Base-by-base conservation (phyloP, 1,140 invertebrate species). In the Ceratosolen solmsi region DNA sequence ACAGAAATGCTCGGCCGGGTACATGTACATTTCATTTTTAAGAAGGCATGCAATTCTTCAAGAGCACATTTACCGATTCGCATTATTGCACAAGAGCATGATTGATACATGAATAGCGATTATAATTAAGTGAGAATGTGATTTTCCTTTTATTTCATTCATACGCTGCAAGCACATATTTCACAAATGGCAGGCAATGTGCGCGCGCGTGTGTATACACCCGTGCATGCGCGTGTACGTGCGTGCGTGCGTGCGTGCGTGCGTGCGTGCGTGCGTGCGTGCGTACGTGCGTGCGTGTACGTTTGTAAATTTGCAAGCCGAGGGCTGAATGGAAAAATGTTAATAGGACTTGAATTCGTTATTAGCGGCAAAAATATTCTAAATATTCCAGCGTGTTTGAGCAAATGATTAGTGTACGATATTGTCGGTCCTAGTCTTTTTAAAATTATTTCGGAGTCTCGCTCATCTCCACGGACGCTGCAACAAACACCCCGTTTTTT, bases 401-500 rank as follows among this genome's bases (percentile, higher is more conserved):
- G n/a, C n/a, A n/a, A n/a, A 46, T 46, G 41, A 46, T 46, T 46
- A 46, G 41, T 13, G 41, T 7, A 46, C 41, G 13, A 46, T 13
- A 46, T 46, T 46, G 41, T 33, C 13, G 17, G 7, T 17, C 9
- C 9, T 0, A 20, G 36, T 20, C 56, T 77, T 22, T 46, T 77
- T 51, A 46, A 77, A 63, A 77, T 77, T 77, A n/a, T 58, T 30
- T 49, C 60, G 30, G 15, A 54, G 30, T 13, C n/a, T 77, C 60
- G 46, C 65, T 77, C 54, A 36, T 63, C 74, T 77, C 41, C 20
- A 25, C 41, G 36, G 27, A 49, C 38, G 33, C 15, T 77, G n/a
- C n/a, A n/a, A n/a, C n/a, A n/a, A n/a, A n/a, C 74, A 22, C 58
- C 7, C 2, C 36, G 22, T n/a, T 36, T 74, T 65, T 77, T 77